These are phyloP conservation scores for Pelodytes ibericus DNA, from an alignment of 2,797 vertebrate species.

Conservation along the genomic window DNA sequence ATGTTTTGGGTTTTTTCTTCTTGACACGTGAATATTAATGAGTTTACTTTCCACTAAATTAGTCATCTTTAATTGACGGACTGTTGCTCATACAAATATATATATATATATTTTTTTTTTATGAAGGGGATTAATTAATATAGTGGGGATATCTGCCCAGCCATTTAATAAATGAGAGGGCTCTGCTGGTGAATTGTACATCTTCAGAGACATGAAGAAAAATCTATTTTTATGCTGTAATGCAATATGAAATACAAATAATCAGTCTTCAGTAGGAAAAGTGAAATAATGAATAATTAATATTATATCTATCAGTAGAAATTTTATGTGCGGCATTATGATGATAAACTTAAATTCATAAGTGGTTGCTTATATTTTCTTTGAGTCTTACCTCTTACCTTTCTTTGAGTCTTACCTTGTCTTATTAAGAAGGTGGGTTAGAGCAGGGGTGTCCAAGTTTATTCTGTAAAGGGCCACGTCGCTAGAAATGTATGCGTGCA, in stretches of 20 bases:
- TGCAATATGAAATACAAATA: background rate
- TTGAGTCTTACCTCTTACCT: no score
- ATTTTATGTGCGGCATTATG: no score
- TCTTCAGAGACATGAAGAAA: background rate
- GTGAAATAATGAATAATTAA: no score
- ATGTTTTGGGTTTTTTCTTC: background rate
- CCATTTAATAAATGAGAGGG: background rate
- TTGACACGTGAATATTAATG: slow-evolving; percentile 21
- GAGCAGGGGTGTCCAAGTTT: no score
- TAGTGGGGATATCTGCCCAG: background rate
- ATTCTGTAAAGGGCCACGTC: no score
- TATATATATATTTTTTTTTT: no score
- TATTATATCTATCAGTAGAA: no score
- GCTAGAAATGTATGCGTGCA: no score
- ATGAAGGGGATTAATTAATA: slow-evolving; percentile 10
- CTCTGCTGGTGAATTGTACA: background rate
- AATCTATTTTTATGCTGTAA: background rate
- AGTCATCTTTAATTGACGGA: slow-evolving; percentile 20
- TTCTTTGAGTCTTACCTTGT: no score
- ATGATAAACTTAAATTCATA: no score
- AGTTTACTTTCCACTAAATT: slow-evolving; percentile 17
- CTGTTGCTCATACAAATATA: background rate
- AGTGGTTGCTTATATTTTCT: no score
- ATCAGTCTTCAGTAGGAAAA: background rate
- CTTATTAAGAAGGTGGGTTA: no score